Conservation (phyloP, 2,888 invertebrate species). For the Automeris io region DNA sequence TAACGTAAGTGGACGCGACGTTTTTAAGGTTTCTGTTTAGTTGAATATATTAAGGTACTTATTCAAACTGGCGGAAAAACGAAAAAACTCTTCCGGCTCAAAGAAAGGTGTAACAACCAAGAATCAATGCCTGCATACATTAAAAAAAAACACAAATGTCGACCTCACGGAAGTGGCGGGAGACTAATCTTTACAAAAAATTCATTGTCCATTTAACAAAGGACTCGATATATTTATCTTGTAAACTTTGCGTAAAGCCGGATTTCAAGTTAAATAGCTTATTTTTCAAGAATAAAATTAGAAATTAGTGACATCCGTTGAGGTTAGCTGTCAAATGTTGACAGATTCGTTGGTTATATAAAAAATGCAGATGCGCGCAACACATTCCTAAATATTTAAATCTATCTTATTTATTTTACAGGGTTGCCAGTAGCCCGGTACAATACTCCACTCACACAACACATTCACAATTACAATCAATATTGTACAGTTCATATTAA, state of each 20-base stretch:
- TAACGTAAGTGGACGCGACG: too few species aligned
- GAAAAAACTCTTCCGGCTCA: neutral
- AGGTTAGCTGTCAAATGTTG: constrained; percentile 28
- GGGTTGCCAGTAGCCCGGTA: too few species aligned
- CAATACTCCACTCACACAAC: too few species aligned
- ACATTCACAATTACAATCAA: too few species aligned
- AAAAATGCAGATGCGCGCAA: constrained; percentile 18
- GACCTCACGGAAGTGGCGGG: neutral
- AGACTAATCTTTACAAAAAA: neutral
- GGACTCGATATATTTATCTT: neutral
- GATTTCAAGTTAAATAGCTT: constrained; percentile 22
- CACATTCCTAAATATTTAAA: too few species aligned
- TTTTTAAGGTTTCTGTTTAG: too few species aligned
- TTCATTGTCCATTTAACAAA: neutral
- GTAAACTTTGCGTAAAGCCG: constrained; percentile 8
- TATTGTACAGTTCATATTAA: too few species aligned
- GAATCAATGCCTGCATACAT: neutral
- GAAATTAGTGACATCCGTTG: constrained; percentile 36
- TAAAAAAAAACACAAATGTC: constrained; percentile 4
- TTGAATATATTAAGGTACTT: too few species aligned
- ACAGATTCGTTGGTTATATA: constrained; percentile 24
- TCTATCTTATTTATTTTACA: too few species aligned
- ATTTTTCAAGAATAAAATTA: constrained; percentile 28
- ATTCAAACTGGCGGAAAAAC: too few species aligned
- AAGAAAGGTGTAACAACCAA: neutral